Conservation (phyloP, 2,888 invertebrate species). For the Andrena chrysosceles region DNA sequence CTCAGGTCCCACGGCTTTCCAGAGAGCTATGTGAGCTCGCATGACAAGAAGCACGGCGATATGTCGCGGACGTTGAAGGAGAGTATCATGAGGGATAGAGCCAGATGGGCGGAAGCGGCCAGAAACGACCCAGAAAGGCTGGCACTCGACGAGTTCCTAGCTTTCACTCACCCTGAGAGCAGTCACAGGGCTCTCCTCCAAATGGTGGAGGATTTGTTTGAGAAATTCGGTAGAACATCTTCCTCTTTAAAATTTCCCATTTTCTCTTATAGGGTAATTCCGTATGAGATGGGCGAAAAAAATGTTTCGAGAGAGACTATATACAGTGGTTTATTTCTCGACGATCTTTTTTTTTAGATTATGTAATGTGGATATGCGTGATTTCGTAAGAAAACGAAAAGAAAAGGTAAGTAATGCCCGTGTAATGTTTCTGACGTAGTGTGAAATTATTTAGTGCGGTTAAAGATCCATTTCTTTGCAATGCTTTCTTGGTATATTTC, state of each 20-base stretch:
- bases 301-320: too few relatives aligned
- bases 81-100: conserved; percentile 91
- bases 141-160: conserved; percentile 91
- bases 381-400: too few relatives aligned
- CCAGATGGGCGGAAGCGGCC: conserved; percentile 92
- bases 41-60: conserved; percentile 89
- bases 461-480: too few relatives aligned
- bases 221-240: conserved; percentile 87
- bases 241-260: neutral
- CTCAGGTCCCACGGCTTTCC: conserved; percentile 89
- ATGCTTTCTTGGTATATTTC: too few relatives aligned
- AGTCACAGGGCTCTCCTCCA: conserved; percentile 85
- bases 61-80: conserved; percentile 89
- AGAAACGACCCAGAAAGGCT: conserved; percentile 90
- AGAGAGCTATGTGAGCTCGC: conserved; percentile 88
- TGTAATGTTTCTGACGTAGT: too few relatives aligned
- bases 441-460: too few relatives aligned
- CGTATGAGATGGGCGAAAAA: too few relatives aligned
- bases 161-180: conserved; percentile 94
- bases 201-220: conserved; percentile 91
- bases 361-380: too few relatives aligned
- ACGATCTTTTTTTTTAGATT: too few relatives aligned
- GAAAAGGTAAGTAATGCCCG: too few relatives aligned
- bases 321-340: too few relatives aligned
- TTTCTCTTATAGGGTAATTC: neutral